Evolutionary conservation across 2,888 invertebrate species (phyloP).

Genomic region (Drosophila mimica): DNA sequence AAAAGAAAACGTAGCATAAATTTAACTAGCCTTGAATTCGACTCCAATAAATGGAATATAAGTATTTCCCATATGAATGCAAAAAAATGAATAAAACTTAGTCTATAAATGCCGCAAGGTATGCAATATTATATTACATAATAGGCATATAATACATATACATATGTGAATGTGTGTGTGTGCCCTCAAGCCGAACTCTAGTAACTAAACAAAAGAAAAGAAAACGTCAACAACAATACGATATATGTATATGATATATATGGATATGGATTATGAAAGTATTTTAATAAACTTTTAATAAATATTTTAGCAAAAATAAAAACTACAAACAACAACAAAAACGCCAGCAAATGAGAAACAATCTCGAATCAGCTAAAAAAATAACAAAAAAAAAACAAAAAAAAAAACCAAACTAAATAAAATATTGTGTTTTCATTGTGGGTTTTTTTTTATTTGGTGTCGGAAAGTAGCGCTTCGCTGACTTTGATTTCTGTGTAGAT

Average conservation of each 20-base stretch:
- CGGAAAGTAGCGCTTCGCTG: conserved; percentile 12
- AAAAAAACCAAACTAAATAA: conserved; percentile 9
- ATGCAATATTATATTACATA: conserved; percentile 75
- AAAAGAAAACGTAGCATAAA: conserved; percentile 60
- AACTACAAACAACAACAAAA: conserved; percentile 24
- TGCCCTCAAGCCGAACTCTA: conserved; percentile 16
- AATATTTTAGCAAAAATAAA: conserved; percentile 79
- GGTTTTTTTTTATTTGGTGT: background rate
- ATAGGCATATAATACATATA: conserved; percentile 39
- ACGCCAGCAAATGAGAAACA: conserved; percentile 39
- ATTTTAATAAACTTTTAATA: conserved; percentile 80
- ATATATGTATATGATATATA: conserved; percentile 58
- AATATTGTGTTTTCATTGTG: conserved; percentile 38
- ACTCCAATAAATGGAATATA: conserved; percentile 61
- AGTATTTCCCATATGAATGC: conserved; percentile 30
- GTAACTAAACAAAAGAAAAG: conserved; percentile 21
- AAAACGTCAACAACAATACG: conserved; percentile 54
- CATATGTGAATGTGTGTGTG: conserved; percentile 14
- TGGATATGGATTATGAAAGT: conserved; percentile 73
- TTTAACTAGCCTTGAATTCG: conserved; percentile 76
- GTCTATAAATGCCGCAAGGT: conserved; percentile 77
- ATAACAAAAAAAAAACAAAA: conserved; percentile 4
- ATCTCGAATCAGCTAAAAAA: conserved; percentile 30
- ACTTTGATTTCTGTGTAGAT: conserved; percentile 18
- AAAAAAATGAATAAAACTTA: conserved; percentile 46